Conservation (phyloP, 2,888 invertebrate species). For the Conops quadrifasciatus region DNA sequence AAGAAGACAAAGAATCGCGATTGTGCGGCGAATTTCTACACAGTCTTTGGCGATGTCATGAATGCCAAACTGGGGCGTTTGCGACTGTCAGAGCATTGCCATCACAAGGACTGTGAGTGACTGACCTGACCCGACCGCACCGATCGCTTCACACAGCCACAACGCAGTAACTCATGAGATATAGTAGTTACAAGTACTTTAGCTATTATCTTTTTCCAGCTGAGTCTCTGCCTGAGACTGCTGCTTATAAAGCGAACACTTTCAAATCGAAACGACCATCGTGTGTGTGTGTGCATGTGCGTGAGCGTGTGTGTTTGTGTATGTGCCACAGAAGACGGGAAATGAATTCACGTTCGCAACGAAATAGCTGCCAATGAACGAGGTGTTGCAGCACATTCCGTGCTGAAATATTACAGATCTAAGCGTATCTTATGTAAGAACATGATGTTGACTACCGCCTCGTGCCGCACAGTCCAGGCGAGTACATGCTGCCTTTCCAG, state of each 20-base stretch:
- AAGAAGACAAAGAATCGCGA: neutral
- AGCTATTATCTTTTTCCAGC: too few species aligned
- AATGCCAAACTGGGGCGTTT: slow-evolving; percentile 24
- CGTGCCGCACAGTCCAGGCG: neutral
- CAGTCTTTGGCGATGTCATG: slow-evolving; percentile 22
- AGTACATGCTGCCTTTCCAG: too few species aligned
- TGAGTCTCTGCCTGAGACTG: too few species aligned
- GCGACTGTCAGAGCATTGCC: neutral
- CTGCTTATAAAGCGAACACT: too few species aligned
- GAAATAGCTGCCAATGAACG: slow-evolving; percentile 34
- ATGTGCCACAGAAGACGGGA: neutral
- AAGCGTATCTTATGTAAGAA: neutral
- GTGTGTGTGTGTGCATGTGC: neutral
- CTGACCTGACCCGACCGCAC: neutral
- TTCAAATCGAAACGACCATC: too few species aligned
- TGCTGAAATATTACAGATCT: slow-evolving; percentile 30
- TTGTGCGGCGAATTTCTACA: slow-evolving; percentile 25
- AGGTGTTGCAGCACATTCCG: slow-evolving; percentile 27
- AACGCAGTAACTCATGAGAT: neutral
- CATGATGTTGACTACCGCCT: neutral
- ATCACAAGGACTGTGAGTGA: neutral
- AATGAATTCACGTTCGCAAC: slow-evolving; percentile 32
- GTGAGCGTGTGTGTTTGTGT: neutral
- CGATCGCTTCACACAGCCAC: neutral
- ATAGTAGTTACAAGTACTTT: too few species aligned